These are phyloP conservation scores for Microplitis demolitor DNA, from an alignment of 1,140 invertebrate species.

Conservation along the genomic window DNA sequence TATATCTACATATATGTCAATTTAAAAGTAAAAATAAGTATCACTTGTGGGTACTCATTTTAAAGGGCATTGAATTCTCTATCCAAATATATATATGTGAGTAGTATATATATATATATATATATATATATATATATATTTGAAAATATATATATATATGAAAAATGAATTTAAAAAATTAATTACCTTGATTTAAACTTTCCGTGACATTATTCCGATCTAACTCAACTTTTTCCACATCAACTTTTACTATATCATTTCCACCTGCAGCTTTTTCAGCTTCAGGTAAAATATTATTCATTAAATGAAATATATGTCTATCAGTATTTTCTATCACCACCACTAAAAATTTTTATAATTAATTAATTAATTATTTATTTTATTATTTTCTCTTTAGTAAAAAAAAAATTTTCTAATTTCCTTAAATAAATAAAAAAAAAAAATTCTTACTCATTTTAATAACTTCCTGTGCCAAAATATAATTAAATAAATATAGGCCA, in stretches of 20 bases:
- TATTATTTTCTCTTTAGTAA: background rate
- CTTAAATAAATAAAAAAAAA: background rate
- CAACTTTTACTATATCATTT: constrained; percentile 37
- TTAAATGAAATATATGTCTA: constrained; percentile 32
- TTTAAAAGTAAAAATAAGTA: no score
- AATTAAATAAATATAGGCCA: background rate
- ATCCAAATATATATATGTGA: no score
- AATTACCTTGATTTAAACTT: constrained; percentile 47
- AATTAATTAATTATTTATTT: background rate
- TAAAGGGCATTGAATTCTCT: no score
- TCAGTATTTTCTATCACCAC: constrained; percentile 51
- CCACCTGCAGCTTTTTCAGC: constrained; percentile 41
- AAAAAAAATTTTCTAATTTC: background rate
- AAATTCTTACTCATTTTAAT: background rate
- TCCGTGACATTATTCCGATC: constrained; percentile 44
- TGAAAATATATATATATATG: background rate
- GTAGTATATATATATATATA: no score
- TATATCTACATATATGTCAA: no score
- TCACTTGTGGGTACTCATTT: no score
- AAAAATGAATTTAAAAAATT: no score
- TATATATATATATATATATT: background rate
- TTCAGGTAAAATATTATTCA: constrained; percentile 43
- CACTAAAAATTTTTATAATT: constrained; percentile 37
- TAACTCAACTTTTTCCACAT: constrained; percentile 41
- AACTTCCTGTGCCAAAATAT: background rate